Evolutionary conservation across 2,888 invertebrate species (phyloP).

Genomic region (Agrotis exclamationis): DNA sequence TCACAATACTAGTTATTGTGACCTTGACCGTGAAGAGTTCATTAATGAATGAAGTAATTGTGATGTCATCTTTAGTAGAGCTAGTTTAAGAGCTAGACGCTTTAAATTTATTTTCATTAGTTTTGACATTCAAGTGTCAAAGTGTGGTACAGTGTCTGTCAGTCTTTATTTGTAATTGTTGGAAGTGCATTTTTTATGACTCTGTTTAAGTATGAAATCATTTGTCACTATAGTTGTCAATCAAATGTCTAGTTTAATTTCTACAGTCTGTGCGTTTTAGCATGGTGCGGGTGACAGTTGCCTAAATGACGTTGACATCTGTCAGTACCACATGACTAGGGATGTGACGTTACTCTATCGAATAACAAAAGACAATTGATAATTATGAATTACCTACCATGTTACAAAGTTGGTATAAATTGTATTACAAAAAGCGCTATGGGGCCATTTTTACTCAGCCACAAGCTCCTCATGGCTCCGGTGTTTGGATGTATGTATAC

Average conservation of each 20-base stretch:
- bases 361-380: too few relatives aligned
- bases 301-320: too few relatives aligned
- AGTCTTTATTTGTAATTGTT: not conserved
- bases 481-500: too few relatives aligned
- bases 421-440: too few relatives aligned
- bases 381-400: too few relatives aligned
- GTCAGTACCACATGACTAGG: too few relatives aligned
- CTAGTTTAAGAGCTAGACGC: slow-evolving; percentile 25
- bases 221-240: not conserved
- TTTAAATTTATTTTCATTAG: not conserved
- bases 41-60: slow-evolving; percentile 39
- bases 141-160: not conserved
- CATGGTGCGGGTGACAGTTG: too few relatives aligned
- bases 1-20: not conserved
- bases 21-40: slow-evolving; percentile 34
- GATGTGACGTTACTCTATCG: too few relatives aligned
- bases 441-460: too few relatives aligned
- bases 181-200: not conserved
- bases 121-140: slow-evolving; percentile 18
- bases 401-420: too few relatives aligned
- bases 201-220: not conserved
- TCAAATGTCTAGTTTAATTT: slow-evolving; percentile 7
- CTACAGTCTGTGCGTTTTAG: too few relatives aligned
- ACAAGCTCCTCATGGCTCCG: too few relatives aligned
- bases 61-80: slow-evolving; percentile 35